These are phyloP conservation scores for Cyphomyrmex costatus DNA, from an alignment of 1,140 invertebrate species.

Conservation along the genomic window DNA sequence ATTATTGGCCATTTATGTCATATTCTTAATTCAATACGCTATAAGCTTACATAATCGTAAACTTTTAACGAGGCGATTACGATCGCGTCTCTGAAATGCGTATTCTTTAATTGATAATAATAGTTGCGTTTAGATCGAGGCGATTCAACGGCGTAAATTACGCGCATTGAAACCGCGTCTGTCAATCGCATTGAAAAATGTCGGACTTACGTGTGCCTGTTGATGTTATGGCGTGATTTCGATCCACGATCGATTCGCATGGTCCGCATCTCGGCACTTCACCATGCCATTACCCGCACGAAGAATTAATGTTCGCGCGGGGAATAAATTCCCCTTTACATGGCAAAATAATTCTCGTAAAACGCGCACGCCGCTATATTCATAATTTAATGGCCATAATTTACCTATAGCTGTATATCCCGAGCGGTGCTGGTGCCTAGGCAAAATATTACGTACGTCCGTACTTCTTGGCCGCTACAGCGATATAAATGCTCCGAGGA, in stretches of 20 bases:
- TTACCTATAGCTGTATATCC: slow-evolving; percentile 65
- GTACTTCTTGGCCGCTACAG: slow-evolving; percentile 11
- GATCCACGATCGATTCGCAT: slow-evolving; percentile 38
- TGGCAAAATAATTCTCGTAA: slow-evolving; percentile 65
- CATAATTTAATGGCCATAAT: slow-evolving; percentile 73
- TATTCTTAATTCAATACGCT: neutral
- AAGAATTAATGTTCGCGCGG: slow-evolving; percentile 28
- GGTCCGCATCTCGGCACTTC: neutral
- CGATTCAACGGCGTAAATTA: slow-evolving; percentile 5
- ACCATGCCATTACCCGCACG: slow-evolving; percentile 20
- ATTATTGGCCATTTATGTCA: neutral
- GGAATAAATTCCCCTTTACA: slow-evolving; percentile 66
- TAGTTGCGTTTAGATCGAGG: neutral
- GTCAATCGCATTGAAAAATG: slow-evolving; percentile 5
- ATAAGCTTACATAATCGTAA: slow-evolving; percentile 14
- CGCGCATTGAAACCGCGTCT: neutral
- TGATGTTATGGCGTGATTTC: slow-evolving; percentile 32
- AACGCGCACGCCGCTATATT: slow-evolving; percentile 67
- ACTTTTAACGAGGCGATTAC: slow-evolving; percentile 17
- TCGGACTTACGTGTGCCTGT: neutral
- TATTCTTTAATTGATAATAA: slow-evolving; percentile 18
- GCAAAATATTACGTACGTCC: slow-evolving; percentile 68
- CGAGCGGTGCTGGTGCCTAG: slow-evolving; percentile 59
- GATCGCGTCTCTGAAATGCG: too few species aligned
- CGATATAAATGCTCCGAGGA: slow-evolving; percentile 69